phyloP scores from a whole-genome alignment of 2,888 invertebrate species.

The Drosophila demipolita region DNA sequence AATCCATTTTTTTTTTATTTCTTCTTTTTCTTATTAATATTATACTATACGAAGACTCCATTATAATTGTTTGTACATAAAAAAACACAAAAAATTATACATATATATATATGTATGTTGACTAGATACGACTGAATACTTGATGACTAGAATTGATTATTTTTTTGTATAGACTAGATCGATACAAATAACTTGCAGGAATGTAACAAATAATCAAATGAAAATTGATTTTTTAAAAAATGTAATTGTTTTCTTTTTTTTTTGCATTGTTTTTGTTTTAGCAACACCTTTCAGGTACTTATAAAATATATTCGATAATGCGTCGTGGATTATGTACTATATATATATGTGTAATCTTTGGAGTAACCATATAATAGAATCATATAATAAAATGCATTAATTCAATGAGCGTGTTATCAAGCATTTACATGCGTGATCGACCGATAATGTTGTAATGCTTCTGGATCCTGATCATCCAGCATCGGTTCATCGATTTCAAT shows the following conservation, averaged over 20 bases:
- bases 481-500: slow-evolving; percentile 9
- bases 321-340: slow-evolving; percentile 32
- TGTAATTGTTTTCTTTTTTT: slow-evolving; percentile 18
- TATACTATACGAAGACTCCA: slow-evolving; percentile 55
- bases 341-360: slow-evolving; percentile 16
- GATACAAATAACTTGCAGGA: slow-evolving; percentile 23
- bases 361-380: slow-evolving; percentile 15
- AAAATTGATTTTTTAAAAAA: slow-evolving; percentile 17
- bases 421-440: slow-evolving; percentile 45
- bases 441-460: neutral
- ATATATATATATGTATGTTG: slow-evolving; percentile 2
- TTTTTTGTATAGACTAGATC: slow-evolving; percentile 31
- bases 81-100: slow-evolving; percentile 1
- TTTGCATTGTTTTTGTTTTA: slow-evolving; percentile 25
- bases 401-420: slow-evolving; percentile 35
- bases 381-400: slow-evolving; percentile 38
- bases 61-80: slow-evolving; percentile 32
- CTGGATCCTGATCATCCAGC: slow-evolving; percentile 11
- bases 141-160: slow-evolving; percentile 44
- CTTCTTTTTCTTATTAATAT: slow-evolving; percentile 18
- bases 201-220: slow-evolving; percentile 37
- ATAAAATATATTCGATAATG: slow-evolving; percentile 57
- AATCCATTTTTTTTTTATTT: slow-evolving; percentile 2
- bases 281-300: slow-evolving; percentile 68
- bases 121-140: slow-evolving; percentile 3